Evolutionary conservation across 2,797 vertebrate species (phyloP).

Genomic region (Rhynchonycteris naso): DNA sequence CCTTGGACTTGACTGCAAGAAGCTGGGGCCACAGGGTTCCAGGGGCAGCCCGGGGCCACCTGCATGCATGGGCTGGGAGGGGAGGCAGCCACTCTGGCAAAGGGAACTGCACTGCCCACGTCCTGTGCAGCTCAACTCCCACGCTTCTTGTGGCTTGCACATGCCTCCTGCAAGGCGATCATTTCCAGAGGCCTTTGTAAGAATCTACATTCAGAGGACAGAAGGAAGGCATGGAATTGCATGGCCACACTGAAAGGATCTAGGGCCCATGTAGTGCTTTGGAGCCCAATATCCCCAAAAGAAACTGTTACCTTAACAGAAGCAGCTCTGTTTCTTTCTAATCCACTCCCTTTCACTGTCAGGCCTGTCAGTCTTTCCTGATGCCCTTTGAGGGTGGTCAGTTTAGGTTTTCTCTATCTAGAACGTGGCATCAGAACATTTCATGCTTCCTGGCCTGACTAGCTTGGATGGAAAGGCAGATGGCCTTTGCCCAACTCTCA

Average conservation of each 20-base stretch:
- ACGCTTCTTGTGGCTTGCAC: accelerated
- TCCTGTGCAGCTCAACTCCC: too few species aligned
- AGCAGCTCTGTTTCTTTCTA: not conserved
- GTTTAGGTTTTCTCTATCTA: not conserved
- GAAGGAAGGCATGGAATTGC: not conserved
- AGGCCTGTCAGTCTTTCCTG: not conserved
- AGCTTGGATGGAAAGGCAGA: not conserved
- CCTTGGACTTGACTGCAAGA: not conserved
- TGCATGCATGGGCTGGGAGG: not conserved
- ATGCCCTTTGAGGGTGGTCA: not conserved
- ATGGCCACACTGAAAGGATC: not conserved
- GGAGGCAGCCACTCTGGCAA: accelerated
- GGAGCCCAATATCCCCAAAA: not conserved
- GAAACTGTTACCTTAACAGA: accelerated
- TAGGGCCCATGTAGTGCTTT: not conserved
- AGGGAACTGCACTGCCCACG: accelerated
- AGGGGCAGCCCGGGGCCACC: not conserved
- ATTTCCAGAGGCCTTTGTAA: not conserved
- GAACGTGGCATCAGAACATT: not conserved
- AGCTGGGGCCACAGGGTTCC: accelerated
- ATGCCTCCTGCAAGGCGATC: not conserved
- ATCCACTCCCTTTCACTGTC: not conserved
- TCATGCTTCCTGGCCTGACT: not conserved
- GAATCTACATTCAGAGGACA: not conserved
- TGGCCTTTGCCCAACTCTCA: not conserved